phyloP scores from a whole-genome alignment of 2,888 invertebrate genomes.

The Sphinx pinastri region DNA sequence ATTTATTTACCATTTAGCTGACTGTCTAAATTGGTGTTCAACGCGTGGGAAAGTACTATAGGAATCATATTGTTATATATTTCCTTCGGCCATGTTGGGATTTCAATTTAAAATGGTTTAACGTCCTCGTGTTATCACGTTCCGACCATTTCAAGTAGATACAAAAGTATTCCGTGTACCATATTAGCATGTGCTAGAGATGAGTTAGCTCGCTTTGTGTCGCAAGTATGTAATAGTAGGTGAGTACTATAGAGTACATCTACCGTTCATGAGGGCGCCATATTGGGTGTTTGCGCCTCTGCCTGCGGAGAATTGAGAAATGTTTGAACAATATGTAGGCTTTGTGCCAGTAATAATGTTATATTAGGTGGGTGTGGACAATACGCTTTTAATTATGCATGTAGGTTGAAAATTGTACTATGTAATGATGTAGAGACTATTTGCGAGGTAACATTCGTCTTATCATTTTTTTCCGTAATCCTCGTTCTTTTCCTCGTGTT shows the following conservation, averaged over 20 bases:
- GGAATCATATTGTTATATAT: neutral
- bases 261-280: conserved; percentile 43
- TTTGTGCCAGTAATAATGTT: conserved; percentile 40
- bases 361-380: conserved; percentile 33
- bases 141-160: conserved; percentile 24
- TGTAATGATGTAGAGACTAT: too few relatives aligned
- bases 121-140: conserved; percentile 25
- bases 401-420: neutral
- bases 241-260: conserved; percentile 33
- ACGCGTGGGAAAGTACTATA: neutral
- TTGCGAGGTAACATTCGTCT: too few relatives aligned
- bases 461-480: too few relatives aligned
- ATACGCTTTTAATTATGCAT: conserved; percentile 16
- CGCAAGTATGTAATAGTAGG: conserved; percentile 27
- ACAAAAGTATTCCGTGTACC: conserved; percentile 25
- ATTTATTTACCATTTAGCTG: neutral
- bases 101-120: neutral
- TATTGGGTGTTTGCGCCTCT: conserved; percentile 45
- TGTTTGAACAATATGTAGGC: conserved; percentile 57
- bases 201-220: conserved; percentile 33
- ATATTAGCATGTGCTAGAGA: conserved; percentile 28
- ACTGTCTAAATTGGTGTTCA: neutral
- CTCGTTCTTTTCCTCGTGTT: too few relatives aligned
- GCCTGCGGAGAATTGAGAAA: conserved; percentile 48
- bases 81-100: neutral